Percentiles rank a stretch among this genome's conserved stretches.
phyloP scores from a whole-genome alignment of 2,888 invertebrate species.

The Drosophila dives region DNA sequence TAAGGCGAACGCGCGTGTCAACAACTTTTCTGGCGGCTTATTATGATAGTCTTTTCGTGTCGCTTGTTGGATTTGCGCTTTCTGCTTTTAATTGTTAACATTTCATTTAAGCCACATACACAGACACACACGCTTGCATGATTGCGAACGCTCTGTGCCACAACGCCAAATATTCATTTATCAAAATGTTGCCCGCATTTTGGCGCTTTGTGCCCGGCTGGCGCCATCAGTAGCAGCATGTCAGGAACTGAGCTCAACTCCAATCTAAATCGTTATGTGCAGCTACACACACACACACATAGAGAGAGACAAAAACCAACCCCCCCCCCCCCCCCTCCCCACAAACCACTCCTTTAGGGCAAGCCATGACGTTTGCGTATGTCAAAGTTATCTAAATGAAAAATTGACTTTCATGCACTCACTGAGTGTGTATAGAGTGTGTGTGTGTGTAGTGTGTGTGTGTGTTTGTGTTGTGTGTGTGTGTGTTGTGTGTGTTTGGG shows the following conservation, averaged over 20 bases:
- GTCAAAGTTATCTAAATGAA: conserved; percentile 80
- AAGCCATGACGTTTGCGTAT: conserved; percentile 76
- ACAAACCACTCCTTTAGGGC: conserved; percentile 18
- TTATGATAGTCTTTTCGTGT: conserved; percentile 74
- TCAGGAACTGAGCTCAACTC: conserved; percentile 70
- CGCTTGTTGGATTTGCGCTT: conserved; percentile 63
- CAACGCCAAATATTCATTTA: conserved; percentile 71
- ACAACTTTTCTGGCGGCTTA: conserved; percentile 43
- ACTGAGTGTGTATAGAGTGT: conserved; percentile 8
- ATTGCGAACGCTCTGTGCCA: conserved; percentile 38
- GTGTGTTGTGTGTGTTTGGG: conserved; percentile 31
- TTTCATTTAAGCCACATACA: conserved; percentile 70
- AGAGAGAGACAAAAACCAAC: conserved; percentile 1
- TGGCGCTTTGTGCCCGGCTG: conserved; percentile 64
- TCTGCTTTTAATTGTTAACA: conserved; percentile 78
- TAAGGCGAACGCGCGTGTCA: conserved; percentile 38
- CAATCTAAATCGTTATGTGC: conserved; percentile 74
- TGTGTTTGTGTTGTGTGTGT: conserved; percentile 8
- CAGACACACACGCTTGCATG: conserved; percentile 1
- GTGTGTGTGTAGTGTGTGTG: conserved; percentile 9
- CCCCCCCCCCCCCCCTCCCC: conserved; percentile 1
- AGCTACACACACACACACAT: conserved; percentile 32
- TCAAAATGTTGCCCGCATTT: conserved; percentile 77
- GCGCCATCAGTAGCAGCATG: conserved; percentile 73
- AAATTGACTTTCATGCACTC: conserved; percentile 75